Evolutionary conservation across 92 coral and sea anemone genomes (phyloP).

Genomic region (Phenganax marumi): DNA sequence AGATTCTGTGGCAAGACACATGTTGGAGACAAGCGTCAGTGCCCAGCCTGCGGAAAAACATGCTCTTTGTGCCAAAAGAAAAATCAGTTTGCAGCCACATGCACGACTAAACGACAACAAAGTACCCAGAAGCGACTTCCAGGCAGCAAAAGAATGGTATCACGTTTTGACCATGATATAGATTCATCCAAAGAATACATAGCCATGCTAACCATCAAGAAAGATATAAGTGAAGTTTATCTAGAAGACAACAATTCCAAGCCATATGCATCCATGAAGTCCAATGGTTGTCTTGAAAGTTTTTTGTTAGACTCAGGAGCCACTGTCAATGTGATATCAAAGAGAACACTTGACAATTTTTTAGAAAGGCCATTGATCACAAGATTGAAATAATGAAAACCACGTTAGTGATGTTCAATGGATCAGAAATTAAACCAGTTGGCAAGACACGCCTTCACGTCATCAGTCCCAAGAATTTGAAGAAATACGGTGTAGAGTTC

Average conservation of each 20-base stretch:
- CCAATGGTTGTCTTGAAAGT: no score
- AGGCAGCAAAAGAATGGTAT: slow-evolving; percentile 23
- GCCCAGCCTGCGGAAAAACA: slow-evolving; percentile 52
- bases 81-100: slow-evolving; percentile 46
- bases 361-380: slow-evolving; percentile 13
- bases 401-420: slow-evolving; percentile 32
- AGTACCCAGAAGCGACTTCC: no score
- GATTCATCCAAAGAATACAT: no score
- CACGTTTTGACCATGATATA: no score
- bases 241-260: slow-evolving; percentile 53
- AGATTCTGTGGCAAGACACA: slow-evolving; percentile 58
- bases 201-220: no score
- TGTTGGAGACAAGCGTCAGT: slow-evolving; percentile 34
- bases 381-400: not conserved
- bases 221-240: no score
- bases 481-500: slow-evolving; percentile 37
- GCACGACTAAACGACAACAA: slow-evolving; percentile 27
- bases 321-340: no score
- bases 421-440: no score
- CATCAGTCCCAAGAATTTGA: slow-evolving; percentile 26
- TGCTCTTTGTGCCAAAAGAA: slow-evolving; percentile 44
- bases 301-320: no score
- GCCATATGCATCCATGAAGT: slow-evolving; percentile 52
- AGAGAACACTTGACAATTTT: slow-evolving; percentile 28
- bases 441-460: slow-evolving; percentile 34